A percentile compares a stretch with the other conserved stretches of the same genome.
phyloP scores from a whole-genome alignment of 2,113 vertebrate genomes.

The Macaca nemestrina region DNA sequence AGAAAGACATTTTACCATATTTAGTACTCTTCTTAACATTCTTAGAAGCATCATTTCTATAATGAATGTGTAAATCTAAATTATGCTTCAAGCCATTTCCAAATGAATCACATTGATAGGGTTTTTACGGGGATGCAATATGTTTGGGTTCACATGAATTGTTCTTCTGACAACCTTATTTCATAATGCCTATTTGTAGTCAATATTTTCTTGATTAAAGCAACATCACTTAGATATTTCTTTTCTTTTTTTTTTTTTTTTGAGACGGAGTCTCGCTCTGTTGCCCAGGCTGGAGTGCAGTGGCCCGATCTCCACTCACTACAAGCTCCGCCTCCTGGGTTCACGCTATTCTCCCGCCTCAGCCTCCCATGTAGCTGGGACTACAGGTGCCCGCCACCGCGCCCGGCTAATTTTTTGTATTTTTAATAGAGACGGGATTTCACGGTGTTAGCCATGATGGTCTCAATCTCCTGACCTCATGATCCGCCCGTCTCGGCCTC shows the following conservation, averaged over 20 bases:
- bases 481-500: too few species aligned
- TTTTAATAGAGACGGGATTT: too few species aligned
- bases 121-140: not conserved
- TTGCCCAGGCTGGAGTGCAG: too few species aligned
- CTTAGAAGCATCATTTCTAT: not conserved
- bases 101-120: not conserved
- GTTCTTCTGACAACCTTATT: constrained; percentile 37
- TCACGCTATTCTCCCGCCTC: too few species aligned
- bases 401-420: too few species aligned
- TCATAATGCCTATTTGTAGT: constrained; percentile 23
- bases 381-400: too few species aligned
- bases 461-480: too few species aligned
- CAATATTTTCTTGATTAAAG: constrained; percentile 43
- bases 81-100: constrained; percentile 19
- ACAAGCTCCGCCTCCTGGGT: too few species aligned
- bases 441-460: too few species aligned
- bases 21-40: constrained; percentile 19
- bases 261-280: too few species aligned
- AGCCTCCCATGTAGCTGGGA: too few species aligned
- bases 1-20: constrained; percentile 25
- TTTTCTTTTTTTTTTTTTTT: not conserved
- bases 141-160: constrained; percentile 14
- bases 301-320: too few species aligned
- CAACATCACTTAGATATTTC: constrained; percentile 22
- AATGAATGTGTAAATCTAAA: constrained; percentile 45